Evolutionary conservation across 2,888 invertebrate species (phyloP).

Genomic region (Synanthedon myopaeformis): DNA sequence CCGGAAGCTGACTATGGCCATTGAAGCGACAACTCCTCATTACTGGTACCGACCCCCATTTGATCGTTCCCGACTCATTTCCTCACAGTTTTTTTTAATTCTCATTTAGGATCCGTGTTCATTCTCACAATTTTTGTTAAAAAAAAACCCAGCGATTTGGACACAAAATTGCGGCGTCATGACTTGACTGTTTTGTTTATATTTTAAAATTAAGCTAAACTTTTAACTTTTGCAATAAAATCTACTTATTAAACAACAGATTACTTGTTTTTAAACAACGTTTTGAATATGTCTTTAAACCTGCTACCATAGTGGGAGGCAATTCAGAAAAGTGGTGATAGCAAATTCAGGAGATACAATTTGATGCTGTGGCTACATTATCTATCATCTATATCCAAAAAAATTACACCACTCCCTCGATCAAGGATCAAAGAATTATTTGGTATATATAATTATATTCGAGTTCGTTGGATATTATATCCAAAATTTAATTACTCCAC

Average conservation of each 20-base stretch:
- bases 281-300: too few relatives aligned
- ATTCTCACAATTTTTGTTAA: constrained; percentile 35
- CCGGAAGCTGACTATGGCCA: constrained; percentile 50
- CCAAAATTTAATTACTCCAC: too few relatives aligned
- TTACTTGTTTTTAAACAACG: too few relatives aligned
- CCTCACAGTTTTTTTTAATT: constrained; percentile 39
- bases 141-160: constrained; percentile 15
- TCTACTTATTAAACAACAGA: not conserved
- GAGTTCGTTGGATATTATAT: too few relatives aligned
- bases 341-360: too few relatives aligned
- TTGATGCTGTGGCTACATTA: too few relatives aligned
- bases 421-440: too few relatives aligned
- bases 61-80: constrained; percentile 53
- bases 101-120: constrained; percentile 28
- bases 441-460: too few relatives aligned
- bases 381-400: too few relatives aligned
- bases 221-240: not conserved
- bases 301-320: too few relatives aligned
- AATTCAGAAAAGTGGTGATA: too few relatives aligned
- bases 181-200: constrained; percentile 5
- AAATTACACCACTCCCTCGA: too few relatives aligned
- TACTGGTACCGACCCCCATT: constrained; percentile 42
- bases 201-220: constrained; percentile 2
- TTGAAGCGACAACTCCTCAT: constrained; percentile 47
- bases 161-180: constrained; percentile 8